Percentiles rank a stretch among this genome's conserved stretches.
Evolutionary conservation across 2,888 invertebrate species (phyloP).

Genomic region (Aquatica leii): DNA sequence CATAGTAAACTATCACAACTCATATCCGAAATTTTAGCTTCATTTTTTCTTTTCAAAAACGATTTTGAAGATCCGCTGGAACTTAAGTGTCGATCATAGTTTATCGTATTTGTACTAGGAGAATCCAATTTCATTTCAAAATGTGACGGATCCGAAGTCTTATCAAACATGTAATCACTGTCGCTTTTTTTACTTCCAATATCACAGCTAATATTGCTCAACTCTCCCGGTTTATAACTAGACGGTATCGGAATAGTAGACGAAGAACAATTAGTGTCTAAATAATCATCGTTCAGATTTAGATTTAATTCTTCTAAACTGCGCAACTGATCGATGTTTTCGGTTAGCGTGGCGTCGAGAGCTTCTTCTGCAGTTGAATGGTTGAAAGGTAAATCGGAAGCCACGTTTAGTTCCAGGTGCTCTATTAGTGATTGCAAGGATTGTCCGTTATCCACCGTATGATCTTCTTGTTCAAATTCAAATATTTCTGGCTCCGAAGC

Average conservation of each 20-base stretch:
- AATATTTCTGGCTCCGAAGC: constrained; percentile 69
- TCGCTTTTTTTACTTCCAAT: constrained; percentile 69
- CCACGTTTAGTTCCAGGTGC: constrained; percentile 57
- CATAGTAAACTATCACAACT: constrained; percentile 88
- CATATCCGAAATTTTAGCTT: constrained; percentile 80
- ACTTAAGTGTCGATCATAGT: constrained; percentile 27
- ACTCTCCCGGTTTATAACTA: constrained; percentile 62
- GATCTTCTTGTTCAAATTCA: constrained; percentile 75
- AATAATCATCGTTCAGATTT: constrained; percentile 60
- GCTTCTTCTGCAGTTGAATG: constrained; percentile 64
- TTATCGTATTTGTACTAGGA: constrained; percentile 13
- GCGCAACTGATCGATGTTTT: constrained; percentile 53
- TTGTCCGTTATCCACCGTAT: constrained; percentile 42
- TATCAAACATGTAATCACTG: constrained; percentile 52
- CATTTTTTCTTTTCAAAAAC: constrained; percentile 39
- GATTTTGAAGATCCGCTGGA: constrained; percentile 27
- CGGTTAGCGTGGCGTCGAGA: constrained; percentile 59
- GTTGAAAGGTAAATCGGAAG: constrained; percentile 62
- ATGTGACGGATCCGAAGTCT: constrained; percentile 35
- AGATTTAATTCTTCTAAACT: constrained; percentile 61
- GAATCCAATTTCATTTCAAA: constrained; percentile 33
- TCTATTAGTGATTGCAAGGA: constrained; percentile 55
- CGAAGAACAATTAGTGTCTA: constrained; percentile 53
- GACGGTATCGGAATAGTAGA: constrained; percentile 78
- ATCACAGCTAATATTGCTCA: constrained; percentile 69